Percentiles rank a stretch among this genome's conserved stretches.
phyloP scores from a whole-genome alignment of 2,888 invertebrate genomes.

The Nomada ferruginata region DNA sequence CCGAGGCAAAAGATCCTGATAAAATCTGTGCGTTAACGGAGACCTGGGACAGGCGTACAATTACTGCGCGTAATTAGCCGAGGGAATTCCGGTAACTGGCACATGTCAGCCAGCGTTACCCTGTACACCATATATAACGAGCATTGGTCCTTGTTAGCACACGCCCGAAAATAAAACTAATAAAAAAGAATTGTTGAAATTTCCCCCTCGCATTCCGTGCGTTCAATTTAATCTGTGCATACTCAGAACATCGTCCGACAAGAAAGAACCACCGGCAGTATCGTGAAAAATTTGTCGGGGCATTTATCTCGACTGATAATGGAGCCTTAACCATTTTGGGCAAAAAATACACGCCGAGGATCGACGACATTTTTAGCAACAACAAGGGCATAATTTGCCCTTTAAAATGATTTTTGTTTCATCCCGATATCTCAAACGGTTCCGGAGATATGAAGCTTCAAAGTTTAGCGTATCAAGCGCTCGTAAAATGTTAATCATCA shows the following conservation, averaged over 20 bases:
- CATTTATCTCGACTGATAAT: too few relatives aligned
- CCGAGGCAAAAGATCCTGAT: slow-evolving; percentile 13
- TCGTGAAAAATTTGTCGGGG: too few relatives aligned
- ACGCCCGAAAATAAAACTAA: too few relatives aligned
- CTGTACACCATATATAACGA: too few relatives aligned
- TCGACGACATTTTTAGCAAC: background rate
- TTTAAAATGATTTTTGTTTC: background rate
- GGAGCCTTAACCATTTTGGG: too few relatives aligned
- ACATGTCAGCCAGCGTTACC: background rate
- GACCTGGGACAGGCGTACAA: slow-evolving; percentile 37
- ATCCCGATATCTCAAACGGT: background rate
- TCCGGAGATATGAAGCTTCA: background rate
- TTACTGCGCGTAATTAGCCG: slow-evolving; percentile 75
- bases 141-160: too few relatives aligned
- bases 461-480: background rate
- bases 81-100: slow-evolving; percentile 23
- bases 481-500: background rate
- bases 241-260: too few relatives aligned
- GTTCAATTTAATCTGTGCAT: too few relatives aligned
- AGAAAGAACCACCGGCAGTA: too few relatives aligned
- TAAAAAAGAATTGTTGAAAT: too few relatives aligned
- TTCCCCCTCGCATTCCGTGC: too few relatives aligned
- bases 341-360: too few relatives aligned
- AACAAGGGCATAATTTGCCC: background rate
- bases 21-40: slow-evolving; percentile 27